Evolutionary conservation across 2,797 vertebrate species (phyloP).

Genomic region (Smutsia gigantea): DNA sequence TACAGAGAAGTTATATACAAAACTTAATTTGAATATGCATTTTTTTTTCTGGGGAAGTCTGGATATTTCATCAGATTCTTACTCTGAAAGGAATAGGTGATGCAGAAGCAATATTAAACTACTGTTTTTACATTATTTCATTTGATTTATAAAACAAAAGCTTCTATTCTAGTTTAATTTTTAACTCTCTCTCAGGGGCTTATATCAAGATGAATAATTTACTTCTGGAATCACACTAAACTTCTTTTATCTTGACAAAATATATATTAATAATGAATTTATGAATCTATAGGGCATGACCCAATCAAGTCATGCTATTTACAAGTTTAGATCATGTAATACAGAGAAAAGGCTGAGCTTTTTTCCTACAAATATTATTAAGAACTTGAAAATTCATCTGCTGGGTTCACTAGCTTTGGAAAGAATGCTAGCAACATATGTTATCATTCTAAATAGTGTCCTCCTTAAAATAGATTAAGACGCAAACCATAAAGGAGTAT

Average conservation of each 20-base stretch:
- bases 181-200: background rate
- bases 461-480: background rate
- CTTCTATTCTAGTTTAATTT: constrained; percentile 12
- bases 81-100: background rate
- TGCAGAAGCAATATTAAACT: background rate
- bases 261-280: constrained; percentile 34
- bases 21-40: background rate
- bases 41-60: background rate
- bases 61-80: constrained; percentile 9
- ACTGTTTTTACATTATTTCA: background rate
- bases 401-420: background rate
- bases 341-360: background rate
- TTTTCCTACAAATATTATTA: background rate
- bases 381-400: background rate
- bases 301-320: background rate
- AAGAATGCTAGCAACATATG: background rate
- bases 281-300: background rate
- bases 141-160: constrained; percentile 30
- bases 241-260: background rate
- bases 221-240: background rate
- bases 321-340: background rate
- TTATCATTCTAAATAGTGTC: background rate
- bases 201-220: background rate
- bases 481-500: background rate
- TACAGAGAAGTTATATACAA: background rate